Percentiles rank a stretch among this genome's conserved stretches.
These are phyloP conservation scores for Mystacornis crossleyi DNA, from an alignment of 2,113 vertebrate genomes.

Conservation along the genomic window DNA sequence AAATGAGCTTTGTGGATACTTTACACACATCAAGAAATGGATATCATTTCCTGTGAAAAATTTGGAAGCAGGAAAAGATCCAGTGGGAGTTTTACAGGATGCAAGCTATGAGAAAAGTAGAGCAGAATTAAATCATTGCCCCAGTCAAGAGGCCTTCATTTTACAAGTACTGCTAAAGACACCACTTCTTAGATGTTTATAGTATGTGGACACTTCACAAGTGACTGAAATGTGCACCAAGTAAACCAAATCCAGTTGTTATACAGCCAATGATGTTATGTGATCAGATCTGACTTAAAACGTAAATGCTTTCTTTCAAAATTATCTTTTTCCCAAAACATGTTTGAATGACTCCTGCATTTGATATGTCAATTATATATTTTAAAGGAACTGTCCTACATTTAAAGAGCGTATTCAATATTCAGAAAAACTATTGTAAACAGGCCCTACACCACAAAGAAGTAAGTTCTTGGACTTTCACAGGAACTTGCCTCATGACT, in stretches of 20 bases:
- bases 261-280: background rate
- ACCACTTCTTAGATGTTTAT: background rate
- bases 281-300: background rate
- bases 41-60: background rate
- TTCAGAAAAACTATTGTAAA: background rate
- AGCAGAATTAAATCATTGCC: background rate
- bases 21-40: background rate
- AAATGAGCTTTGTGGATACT: background rate
- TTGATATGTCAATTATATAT: background rate
- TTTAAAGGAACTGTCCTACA: background rate
- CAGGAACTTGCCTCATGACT: background rate
- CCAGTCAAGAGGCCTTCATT: background rate
- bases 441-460: background rate
- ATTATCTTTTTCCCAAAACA: background rate
- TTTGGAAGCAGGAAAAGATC: background rate
- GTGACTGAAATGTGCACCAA: background rate
- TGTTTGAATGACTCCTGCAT: background rate
- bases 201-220: background rate
- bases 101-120: background rate
- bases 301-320: background rate
- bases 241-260: background rate
- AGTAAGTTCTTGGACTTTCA: background rate
- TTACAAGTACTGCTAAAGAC: background rate
- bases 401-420: background rate
- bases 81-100: background rate